These are phyloP conservation scores for Grapholita molesta DNA, from an alignment of 1,140 invertebrate species.

Conservation along the genomic window DNA sequence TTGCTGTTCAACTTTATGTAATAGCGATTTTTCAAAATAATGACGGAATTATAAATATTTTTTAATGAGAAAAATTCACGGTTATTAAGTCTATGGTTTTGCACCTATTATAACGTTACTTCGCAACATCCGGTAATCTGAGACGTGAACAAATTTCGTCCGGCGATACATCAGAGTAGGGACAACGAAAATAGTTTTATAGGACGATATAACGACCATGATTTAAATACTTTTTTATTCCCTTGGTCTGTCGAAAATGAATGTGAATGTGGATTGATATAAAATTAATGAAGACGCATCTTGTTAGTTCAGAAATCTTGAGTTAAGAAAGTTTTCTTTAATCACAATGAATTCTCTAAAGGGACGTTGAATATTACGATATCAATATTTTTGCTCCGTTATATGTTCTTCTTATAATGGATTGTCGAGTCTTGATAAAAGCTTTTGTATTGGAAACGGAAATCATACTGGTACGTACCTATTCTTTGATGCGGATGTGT, in stretches of 20 bases:
- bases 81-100: not conserved
- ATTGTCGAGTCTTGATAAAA: not conserved
- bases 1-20: no score
- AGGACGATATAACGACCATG: slow-evolving; percentile 27
- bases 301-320: not conserved
- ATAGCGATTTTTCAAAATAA: no score
- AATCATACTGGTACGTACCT: no score
- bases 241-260: not conserved
- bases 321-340: not conserved
- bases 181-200: slow-evolving; percentile 36
- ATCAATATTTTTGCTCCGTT: not conserved
- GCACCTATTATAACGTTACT: not conserved
- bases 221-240: slow-evolving; percentile 14
- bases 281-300: not conserved
- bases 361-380: not conserved
- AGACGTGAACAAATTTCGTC: slow-evolving; percentile 6
- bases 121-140: slow-evolving; percentile 9
- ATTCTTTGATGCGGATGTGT: no score
- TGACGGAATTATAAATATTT: not conserved
- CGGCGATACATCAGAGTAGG: not conserved
- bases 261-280: not conserved
- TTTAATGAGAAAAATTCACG: not conserved
- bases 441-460: not conserved
- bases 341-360: not conserved
- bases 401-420: not conserved